These are phyloP conservation scores for Euclidia mi DNA, from an alignment of 2,888 invertebrate species.

Conservation along the genomic window DNA sequence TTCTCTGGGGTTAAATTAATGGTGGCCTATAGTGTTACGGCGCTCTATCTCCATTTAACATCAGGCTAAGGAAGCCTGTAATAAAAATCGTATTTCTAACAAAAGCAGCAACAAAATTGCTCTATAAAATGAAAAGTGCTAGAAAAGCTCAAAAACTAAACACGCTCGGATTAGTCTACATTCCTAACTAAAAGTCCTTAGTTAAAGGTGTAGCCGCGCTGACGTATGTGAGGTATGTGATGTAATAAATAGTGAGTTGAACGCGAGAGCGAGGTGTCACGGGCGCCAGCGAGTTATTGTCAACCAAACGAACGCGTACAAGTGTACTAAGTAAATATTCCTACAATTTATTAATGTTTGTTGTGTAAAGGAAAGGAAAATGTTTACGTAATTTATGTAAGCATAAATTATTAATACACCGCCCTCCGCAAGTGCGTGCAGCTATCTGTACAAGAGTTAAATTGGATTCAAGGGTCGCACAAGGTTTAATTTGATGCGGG, in stretches of 20 bases:
- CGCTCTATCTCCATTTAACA: no score
- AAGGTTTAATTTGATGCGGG: constrained; percentile 80
- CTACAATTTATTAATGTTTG: constrained; percentile 65
- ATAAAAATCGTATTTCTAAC: no score
- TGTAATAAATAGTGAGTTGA: constrained; percentile 12
- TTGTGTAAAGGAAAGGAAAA: constrained; percentile 68
- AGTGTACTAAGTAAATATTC: constrained; percentile 37
- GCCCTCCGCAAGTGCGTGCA: constrained; percentile 57
- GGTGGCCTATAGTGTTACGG: no score
- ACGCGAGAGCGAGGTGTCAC: constrained; percentile 1
- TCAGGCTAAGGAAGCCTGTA: no score
- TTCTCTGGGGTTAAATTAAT: no score
- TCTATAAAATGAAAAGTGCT: no score
- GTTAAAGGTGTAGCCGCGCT: no score
- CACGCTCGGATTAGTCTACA: no score
- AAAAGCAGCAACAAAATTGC: no score
- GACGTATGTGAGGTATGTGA: background rate
- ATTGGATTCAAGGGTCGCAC: constrained; percentile 78
- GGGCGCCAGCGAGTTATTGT: constrained; percentile 20
- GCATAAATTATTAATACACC: constrained; percentile 78
- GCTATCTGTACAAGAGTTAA: constrained; percentile 78
- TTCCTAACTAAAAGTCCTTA: no score
- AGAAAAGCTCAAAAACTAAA: no score
- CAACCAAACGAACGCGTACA: constrained; percentile 22
- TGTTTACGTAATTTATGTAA: constrained; percentile 76